phyloP scores from a whole-genome alignment of 2,797 vertebrate species.

The Meriones psammophilus region DNA sequence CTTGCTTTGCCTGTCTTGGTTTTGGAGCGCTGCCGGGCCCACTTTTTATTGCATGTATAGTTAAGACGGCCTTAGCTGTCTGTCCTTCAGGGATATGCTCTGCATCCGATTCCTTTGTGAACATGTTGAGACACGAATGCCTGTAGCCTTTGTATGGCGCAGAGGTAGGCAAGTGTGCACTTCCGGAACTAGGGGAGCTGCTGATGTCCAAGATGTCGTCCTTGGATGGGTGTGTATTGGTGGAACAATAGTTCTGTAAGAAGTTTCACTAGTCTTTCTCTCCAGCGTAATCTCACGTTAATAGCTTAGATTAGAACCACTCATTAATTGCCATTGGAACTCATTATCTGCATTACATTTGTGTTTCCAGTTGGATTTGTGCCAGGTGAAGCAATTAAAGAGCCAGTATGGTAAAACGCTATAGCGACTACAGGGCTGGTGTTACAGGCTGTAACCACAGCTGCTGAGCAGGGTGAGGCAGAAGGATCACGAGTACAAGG shows the following conservation, averaged over 20 bases:
- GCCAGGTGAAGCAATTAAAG: not conserved
- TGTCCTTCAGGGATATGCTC: not conserved
- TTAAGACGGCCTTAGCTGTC: not conserved
- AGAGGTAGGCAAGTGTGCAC: not conserved
- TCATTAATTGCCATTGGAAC: not conserved
- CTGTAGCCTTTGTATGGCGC: not conserved
- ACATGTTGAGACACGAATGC: not conserved
- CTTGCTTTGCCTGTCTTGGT: not conserved
- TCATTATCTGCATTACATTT: not conserved
- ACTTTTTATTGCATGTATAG: not conserved
- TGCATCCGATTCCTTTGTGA: not conserved
- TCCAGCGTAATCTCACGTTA: not conserved
- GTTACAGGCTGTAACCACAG: not conserved
- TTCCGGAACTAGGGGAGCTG: not conserved
- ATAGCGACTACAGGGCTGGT: not conserved
- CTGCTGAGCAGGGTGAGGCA: not conserved
- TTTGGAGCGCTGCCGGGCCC: not conserved
- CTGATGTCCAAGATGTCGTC: not conserved
- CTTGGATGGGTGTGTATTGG: not conserved
- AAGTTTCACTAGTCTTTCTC: not conserved
- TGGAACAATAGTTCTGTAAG: not conserved
- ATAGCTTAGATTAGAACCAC: not conserved
- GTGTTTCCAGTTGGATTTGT: not conserved
- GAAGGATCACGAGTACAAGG: not conserved
- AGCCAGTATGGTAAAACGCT: not conserved